Conservation (phyloP, 2,888 invertebrate genomes). For the Stenodera caucasica region DNA sequence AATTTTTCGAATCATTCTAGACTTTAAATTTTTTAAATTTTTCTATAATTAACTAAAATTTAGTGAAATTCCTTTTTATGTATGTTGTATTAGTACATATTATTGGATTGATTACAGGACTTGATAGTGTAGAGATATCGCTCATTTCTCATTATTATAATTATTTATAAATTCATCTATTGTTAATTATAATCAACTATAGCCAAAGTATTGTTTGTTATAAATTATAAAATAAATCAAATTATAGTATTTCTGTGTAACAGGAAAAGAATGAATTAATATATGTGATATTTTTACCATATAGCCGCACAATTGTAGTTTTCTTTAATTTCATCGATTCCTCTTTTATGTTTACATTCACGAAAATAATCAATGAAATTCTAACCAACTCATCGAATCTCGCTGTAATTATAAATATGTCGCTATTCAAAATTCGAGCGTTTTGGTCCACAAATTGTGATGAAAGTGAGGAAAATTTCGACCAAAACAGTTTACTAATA, state of each 20-base stretch:
- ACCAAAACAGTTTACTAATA: conserved; percentile 57
- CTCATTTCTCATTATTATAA: not conserved
- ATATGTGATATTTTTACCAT: conserved; percentile 28
- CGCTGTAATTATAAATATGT: conserved; percentile 64
- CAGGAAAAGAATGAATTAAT: conserved; percentile 13
- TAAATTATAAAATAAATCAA: too few relatives aligned
- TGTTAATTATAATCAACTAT: not conserved
- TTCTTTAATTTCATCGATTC: conserved; percentile 16
- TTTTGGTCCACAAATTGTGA: conserved; percentile 84
- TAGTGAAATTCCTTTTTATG: too few relatives aligned
- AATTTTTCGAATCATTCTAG: not conserved
- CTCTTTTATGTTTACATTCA: conserved; percentile 34
- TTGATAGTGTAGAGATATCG: not conserved
- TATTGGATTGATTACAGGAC: not conserved
- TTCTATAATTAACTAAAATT: too few relatives aligned
- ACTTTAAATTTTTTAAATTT: conserved; percentile 4
- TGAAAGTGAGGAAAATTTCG: conserved; percentile 59
- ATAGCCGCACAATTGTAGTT: conserved; percentile 7
- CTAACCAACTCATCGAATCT: conserved; percentile 31
- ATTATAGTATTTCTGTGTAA: conserved; percentile 17
- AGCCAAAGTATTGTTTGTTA: conserved; percentile 25
- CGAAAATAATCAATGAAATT: conserved; percentile 38
- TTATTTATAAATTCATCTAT: not conserved
- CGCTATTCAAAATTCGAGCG: conserved; percentile 86
- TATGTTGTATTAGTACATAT: not conserved